Base-by-base conservation (phyloP, 2,888 invertebrate genomes). In the Cephus runcator region DNA sequence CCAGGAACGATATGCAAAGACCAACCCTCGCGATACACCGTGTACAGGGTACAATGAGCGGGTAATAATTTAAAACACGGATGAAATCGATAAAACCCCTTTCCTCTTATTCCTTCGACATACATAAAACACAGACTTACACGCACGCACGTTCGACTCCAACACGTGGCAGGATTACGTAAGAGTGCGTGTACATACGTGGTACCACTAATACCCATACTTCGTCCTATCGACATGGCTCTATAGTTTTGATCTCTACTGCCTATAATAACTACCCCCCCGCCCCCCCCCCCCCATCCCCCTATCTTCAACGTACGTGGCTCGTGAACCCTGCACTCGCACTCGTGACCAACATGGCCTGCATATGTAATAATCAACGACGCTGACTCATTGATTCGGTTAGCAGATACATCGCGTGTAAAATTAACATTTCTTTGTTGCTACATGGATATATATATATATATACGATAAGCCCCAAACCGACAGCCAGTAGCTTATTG, bases 61-160 rank as follows among this genome's bases (percentile, higher is more conserved):
- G 76, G 81, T 84, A 86, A 89, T 88, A 87, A 88, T 87, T 86
- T 85, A 86, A 88, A 87, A 86, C 83, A 82, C 82, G 85, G 81
- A 89, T 88, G 87, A 87, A 88, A 90, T 89, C 88, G 85, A 89
- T 88, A 85, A 75, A 73, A 75, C 75, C 78, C 84, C 84, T 83
- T 56, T 56, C 56, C 56, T 56, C 23, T 56, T 56, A 56, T 56
- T 56, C 23, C 56, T 23, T 9, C 56, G 56, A 23, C 56, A 56
- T 56, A 56, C 56, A 56, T 56, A 23, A 56, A 56, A 9, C 23
- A 56, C 56, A 9, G 9, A 23, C 23, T 1, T 23, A 23, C 56
- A 56, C 56, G 1, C 40, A 56, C 56, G 1, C 15, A 9, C 56
- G 56, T 56, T 56, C 23, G 23, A 56, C 23, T 23, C 56, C 1